phyloP scores from a whole-genome alignment of 2,113 vertebrate genomes.

The Castor canadensis region DNA sequence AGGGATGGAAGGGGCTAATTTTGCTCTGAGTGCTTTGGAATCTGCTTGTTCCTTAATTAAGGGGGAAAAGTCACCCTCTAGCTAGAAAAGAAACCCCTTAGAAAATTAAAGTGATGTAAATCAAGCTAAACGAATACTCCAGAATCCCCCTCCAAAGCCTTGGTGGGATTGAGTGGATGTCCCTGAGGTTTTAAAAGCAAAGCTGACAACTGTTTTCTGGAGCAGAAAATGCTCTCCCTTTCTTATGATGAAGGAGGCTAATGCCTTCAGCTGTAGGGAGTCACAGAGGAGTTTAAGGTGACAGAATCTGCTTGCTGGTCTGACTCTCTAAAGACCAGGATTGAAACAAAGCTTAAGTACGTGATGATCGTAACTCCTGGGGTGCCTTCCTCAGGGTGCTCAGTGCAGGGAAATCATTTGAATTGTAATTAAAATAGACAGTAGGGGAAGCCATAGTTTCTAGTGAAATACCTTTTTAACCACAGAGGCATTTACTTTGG shows the following conservation, averaged over 20 bases:
- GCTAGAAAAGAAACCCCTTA: conserved; percentile 74
- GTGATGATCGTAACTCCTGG: conserved; percentile 21
- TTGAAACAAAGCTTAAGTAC: conserved; percentile 46
- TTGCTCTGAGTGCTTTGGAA: conserved; percentile 59
- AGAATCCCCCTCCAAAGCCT: conserved; percentile 59
- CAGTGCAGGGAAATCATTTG: conserved; percentile 17
- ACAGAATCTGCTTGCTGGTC: conserved; percentile 64
- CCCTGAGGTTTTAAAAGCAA: conserved; percentile 74
- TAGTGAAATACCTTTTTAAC: neutral
- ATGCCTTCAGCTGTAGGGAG: conserved; percentile 67
- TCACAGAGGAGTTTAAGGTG: conserved; percentile 61
- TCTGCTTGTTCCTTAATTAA: conserved; percentile 79
- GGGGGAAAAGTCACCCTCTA: conserved; percentile 24
- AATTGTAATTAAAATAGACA: conserved; percentile 62
- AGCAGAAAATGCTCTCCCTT: conserved; percentile 70
- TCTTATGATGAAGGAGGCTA: conserved; percentile 65
- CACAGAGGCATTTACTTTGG: neutral
- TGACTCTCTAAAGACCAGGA: conserved; percentile 15
- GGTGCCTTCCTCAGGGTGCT: conserved; percentile 46
- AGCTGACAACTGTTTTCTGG: conserved; percentile 70
- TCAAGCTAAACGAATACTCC: conserved; percentile 73
- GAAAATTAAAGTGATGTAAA: conserved; percentile 75
- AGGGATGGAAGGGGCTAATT: neutral
- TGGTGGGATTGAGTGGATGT: conserved; percentile 57
- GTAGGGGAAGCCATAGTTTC: neutral